Percentiles rank a stretch among this genome's conserved stretches.
Evolutionary conservation across 2,797 vertebrate genomes (phyloP).

Genomic region (Loriculus beryllinus): DNA sequence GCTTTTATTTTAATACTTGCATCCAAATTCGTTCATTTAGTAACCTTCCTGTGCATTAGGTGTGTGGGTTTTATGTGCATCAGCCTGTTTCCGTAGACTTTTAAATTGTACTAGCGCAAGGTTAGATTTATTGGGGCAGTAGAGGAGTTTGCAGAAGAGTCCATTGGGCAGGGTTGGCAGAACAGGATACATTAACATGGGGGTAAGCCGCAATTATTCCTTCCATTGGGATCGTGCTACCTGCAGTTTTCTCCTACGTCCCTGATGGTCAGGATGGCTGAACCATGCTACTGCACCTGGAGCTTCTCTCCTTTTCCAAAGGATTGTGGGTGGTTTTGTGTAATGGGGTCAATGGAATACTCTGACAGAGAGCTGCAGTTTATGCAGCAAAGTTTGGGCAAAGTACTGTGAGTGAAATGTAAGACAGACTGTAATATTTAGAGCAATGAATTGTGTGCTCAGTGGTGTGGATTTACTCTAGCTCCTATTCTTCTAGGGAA

Average conservation of each 20-base stretch:
- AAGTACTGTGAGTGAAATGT: background rate
- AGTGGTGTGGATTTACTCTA: background rate
- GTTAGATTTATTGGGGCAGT: background rate
- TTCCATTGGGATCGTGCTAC: background rate
- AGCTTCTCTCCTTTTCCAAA: background rate
- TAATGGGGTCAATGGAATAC: background rate
- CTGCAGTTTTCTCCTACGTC: background rate
- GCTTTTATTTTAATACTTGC: slow-evolving; percentile 17
- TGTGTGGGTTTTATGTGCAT: background rate
- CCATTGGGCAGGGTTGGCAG: background rate
- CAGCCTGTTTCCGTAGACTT: background rate
- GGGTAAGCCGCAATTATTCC: background rate
- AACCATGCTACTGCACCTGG: background rate
- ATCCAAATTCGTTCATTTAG: slow-evolving; percentile 9
- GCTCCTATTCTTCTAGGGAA: background rate
- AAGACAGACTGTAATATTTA: background rate
- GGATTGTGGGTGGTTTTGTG: background rate
- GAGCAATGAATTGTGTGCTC: background rate
- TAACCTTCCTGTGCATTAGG: background rate
- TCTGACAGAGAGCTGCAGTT: background rate
- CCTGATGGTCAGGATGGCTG: background rate
- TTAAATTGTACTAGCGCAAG: background rate
- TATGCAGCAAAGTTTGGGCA: background rate
- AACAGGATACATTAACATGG: fast-evolving
- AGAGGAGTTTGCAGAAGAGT: background rate